Percentiles rank a stretch among this genome's conserved stretches.
These are phyloP conservation scores for Rhabdornis inornatus DNA, from an alignment of 2,113 vertebrate genomes.

Conservation along the genomic window DNA sequence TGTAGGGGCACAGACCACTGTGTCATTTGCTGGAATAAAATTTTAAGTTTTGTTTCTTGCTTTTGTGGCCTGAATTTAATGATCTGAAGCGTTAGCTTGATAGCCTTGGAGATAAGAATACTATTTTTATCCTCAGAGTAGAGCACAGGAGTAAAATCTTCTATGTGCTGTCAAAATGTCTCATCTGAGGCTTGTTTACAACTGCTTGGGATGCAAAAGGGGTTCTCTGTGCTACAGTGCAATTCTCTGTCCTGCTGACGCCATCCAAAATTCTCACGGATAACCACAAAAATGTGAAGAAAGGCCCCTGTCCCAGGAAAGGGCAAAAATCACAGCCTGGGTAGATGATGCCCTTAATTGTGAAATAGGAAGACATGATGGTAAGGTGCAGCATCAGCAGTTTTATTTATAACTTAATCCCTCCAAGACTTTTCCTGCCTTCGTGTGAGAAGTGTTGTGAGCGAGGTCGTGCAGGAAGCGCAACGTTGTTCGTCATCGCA, in stretches of 20 bases:
- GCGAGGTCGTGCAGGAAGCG: background rate
- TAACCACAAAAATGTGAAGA: background rate
- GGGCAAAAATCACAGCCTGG: background rate
- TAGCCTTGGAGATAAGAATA: background rate
- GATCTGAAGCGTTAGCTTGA: slow-evolving; percentile 5
- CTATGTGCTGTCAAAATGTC: background rate
- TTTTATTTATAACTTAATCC: background rate
- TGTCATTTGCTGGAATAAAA: background rate
- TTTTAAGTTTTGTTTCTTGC: background rate
- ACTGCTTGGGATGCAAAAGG: background rate
- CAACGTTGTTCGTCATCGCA: accelerated
- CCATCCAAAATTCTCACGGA: accelerated
- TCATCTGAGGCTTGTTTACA: background rate
- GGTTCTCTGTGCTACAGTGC: background rate
- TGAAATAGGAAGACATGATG: background rate
- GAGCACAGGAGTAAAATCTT: slow-evolving; percentile 7
- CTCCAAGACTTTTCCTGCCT: background rate
- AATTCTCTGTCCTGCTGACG: background rate
- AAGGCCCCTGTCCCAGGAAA: background rate
- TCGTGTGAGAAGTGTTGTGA: background rate
- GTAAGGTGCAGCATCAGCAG: background rate
- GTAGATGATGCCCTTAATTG: background rate
- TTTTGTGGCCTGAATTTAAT: slow-evolving; percentile 6
- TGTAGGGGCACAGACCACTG: background rate
- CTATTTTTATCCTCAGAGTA: background rate